phyloP scores from a whole-genome alignment of 1,140 invertebrate genomes.

The Contarinia nasturtii region DNA sequence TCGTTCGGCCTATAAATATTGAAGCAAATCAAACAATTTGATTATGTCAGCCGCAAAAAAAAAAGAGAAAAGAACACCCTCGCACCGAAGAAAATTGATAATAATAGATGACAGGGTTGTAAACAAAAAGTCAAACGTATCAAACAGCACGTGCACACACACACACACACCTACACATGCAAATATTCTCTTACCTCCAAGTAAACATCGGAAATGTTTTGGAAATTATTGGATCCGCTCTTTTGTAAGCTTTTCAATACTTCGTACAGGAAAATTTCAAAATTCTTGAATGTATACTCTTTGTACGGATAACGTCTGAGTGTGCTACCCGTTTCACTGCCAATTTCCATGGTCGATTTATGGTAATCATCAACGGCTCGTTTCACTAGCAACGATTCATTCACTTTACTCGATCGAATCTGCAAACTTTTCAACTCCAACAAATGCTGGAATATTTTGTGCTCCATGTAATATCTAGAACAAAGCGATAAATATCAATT shows the following conservation, averaged over 20 bases:
- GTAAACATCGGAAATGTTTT: constrained; percentile 26
- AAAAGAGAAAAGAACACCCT: not conserved
- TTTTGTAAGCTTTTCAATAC: constrained; percentile 60
- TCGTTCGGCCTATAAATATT: constrained; percentile 21
- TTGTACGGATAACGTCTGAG: constrained; percentile 42
- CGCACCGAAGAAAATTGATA: not conserved
- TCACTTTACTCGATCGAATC: constrained; percentile 71
- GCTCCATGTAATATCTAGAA: constrained; percentile 68
- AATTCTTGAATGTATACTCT: constrained; percentile 62
- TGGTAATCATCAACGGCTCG: constrained; percentile 62
- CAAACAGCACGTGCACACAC: not conserved
- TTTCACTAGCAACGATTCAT: constrained; percentile 78
- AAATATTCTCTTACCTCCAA: constrained; percentile 15
- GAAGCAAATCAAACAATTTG: not conserved
- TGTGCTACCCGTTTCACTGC: constrained; percentile 29
- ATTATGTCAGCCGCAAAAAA: too few relatives aligned
- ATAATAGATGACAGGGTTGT: not conserved
- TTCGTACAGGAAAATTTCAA: constrained; percentile 83
- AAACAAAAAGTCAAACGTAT: not conserved
- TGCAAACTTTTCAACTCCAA: constrained; percentile 82
- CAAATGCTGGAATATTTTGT: constrained; percentile 85
- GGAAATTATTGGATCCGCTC: constrained; percentile 30
- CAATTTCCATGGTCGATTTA: constrained; percentile 49
- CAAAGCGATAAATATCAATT: not conserved
- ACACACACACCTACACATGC: not conserved